phyloP scores from a whole-genome alignment of 2,797 vertebrate species.

The Hippocampus kuda region DNA sequence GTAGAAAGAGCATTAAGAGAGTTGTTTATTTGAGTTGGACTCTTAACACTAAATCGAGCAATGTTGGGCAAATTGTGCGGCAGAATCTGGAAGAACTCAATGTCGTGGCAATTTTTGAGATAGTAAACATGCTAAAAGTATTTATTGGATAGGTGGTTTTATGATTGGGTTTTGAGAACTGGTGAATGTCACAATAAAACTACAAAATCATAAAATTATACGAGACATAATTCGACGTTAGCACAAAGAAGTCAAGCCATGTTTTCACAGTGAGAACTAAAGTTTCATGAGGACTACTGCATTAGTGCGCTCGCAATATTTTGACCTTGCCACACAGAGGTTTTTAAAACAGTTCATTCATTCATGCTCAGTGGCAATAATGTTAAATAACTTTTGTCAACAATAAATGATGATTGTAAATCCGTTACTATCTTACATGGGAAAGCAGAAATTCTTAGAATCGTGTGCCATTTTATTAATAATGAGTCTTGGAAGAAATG shows the following conservation, averaged over 20 bases:
- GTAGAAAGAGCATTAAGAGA: conserved; percentile 20
- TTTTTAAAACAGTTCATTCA: neutral
- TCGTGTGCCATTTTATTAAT: neutral
- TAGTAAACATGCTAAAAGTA: neutral
- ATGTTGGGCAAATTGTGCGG: conserved; percentile 7
- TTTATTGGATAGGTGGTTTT: neutral
- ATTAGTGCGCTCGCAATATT: neutral
- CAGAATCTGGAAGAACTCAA: conserved; percentile 4
- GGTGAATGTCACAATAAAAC: neutral
- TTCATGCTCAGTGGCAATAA: neutral
- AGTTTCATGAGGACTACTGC: neutral
- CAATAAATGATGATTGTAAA: neutral
- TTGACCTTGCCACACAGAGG: neutral
- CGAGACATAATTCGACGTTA: neutral
- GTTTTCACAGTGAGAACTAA: neutral
- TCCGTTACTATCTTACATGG: neutral
- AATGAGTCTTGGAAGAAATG: neutral
- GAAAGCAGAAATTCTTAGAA: neutral
- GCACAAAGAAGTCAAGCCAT: neutral
- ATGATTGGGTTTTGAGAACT: neutral
- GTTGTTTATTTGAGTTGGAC: conserved; percentile 25
- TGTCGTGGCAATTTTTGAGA: neutral
- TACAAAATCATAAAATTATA: neutral
- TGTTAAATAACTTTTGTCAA: neutral
- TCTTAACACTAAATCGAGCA: conserved; percentile 15